Conservation (phyloP, 2,113 vertebrate species). For the Trochalopteron elliotii region DNA sequence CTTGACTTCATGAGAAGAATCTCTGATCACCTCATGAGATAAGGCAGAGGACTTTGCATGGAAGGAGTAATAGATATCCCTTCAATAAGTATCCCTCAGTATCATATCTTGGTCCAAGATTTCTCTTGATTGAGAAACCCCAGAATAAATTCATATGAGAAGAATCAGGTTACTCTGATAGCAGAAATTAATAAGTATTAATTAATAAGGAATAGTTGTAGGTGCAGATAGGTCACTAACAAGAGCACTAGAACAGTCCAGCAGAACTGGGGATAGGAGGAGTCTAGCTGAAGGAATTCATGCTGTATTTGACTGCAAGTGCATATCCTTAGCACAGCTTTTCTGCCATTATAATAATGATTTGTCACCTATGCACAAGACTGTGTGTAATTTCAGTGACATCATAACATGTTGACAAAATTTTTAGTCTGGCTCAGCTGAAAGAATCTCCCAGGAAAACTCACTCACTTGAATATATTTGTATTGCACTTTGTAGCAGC, state of each 20-base stretch:
- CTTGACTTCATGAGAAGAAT: background rate
- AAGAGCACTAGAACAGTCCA: background rate
- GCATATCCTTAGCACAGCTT: background rate
- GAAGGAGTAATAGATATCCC: background rate
- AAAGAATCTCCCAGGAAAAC: background rate
- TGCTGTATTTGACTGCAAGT: background rate
- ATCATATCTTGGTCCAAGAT: background rate
- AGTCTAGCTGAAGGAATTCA: background rate
- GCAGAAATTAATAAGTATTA: background rate
- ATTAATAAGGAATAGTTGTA: background rate
- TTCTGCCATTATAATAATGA: background rate
- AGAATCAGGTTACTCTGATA: background rate
- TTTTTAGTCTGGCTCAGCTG: background rate
- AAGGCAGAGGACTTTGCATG: background rate
- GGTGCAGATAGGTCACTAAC: background rate
- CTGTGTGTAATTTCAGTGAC: background rate
- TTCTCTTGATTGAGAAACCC: background rate
- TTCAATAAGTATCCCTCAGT: background rate
- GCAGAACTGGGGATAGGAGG: background rate
- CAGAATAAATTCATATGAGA: background rate
- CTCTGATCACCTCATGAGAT: background rate
- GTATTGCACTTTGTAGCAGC: background rate
- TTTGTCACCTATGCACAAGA: background rate
- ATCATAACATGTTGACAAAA: background rate
- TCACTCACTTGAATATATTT: background rate